A percentile compares a stretch with the other conserved stretches of the same genome.
These are phyloP conservation scores for Physella acuta DNA, from an alignment of 1,140 invertebrate species.

Conservation along the genomic window DNA sequence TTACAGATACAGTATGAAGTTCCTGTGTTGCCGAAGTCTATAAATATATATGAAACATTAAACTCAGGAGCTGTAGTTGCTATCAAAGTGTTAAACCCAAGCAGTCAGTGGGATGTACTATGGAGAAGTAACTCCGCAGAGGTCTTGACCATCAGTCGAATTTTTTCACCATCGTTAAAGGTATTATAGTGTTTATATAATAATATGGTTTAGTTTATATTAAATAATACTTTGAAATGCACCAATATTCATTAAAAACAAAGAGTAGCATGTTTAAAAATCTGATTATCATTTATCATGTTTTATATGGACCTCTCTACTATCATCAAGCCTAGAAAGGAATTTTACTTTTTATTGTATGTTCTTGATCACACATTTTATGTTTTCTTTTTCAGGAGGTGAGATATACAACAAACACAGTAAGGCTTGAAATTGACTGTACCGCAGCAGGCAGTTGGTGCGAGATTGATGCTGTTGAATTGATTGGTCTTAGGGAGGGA, in stretches of 20 bases:
- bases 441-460: constrained; percentile 20
- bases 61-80: constrained; percentile 28
- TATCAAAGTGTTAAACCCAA: constrained; percentile 22
- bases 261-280: too few species aligned
- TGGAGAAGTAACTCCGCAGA: constrained; percentile 11
- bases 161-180: constrained; percentile 10
- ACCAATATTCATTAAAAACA: too few species aligned
- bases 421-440: constrained; percentile 30
- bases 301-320: too few species aligned
- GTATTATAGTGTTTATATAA: too few species aligned
- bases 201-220: too few species aligned
- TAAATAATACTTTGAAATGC: too few species aligned
- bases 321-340: too few species aligned
- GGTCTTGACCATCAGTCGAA: background rate
- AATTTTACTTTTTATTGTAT: background rate
- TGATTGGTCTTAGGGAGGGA: constrained; percentile 26
- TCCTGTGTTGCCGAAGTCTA: constrained; percentile 19
- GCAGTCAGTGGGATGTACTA: constrained; percentile 19
- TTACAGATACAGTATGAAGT: constrained; percentile 29
- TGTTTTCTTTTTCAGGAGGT: background rate
- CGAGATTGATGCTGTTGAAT: constrained; percentile 34
- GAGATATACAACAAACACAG: constrained; percentile 25
- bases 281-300: too few species aligned
- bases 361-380: background rate
- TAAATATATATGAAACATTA: constrained; percentile 35